Base-by-base conservation (phyloP, 2,797 vertebrate species). In the Eospalax fontanierii region DNA sequence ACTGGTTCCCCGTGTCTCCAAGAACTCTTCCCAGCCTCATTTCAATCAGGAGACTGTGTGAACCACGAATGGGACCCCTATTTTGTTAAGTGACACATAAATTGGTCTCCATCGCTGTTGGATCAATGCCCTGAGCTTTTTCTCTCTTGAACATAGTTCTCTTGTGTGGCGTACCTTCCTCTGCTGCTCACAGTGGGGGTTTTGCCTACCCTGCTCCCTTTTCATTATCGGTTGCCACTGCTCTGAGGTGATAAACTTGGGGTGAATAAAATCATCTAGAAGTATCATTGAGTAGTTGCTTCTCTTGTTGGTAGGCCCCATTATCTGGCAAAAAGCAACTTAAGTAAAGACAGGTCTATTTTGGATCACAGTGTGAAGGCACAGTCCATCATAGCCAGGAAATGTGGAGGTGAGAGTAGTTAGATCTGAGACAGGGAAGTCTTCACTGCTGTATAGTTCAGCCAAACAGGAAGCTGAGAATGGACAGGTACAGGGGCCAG, bases 81-180 rank as follows among this genome's bases (percentile, higher is more conserved):
- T 80, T 40, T 11, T 50, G 26, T 73, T 66, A 61, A 87, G 43
- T 76, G 76, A n/a, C 66, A 24, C 68, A 73, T 74, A 96, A 59
- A 30, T 12, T 59, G 71, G 24, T 61, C 79, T 78, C 63, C 59
- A n/a, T 1, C 21, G 21, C 75, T 79, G 38, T 26, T 18, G 21
- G 38, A 63, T 3, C 38, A 33, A 83, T 2, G 11, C 33, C 54
- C 59, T 6, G 30, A 70, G 18, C 66, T 33, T 0, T 0, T 15
- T 38, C 83, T 15, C 0, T 10, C 15, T 59, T 43, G 61, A 11
- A 21, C 46, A 71, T 0, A 16, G 0, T 18, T 89, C 73, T n/a
- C 40, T 26, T 28, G 6, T 71, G n/a, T 2, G 2, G 28, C 59
- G 2, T 2, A 0, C 46, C 38, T 9, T 2, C 2, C 30, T 63